These are phyloP conservation scores for Microtus richardsoni DNA, from an alignment of 2,113 vertebrate species.

Conservation along the genomic window DNA sequence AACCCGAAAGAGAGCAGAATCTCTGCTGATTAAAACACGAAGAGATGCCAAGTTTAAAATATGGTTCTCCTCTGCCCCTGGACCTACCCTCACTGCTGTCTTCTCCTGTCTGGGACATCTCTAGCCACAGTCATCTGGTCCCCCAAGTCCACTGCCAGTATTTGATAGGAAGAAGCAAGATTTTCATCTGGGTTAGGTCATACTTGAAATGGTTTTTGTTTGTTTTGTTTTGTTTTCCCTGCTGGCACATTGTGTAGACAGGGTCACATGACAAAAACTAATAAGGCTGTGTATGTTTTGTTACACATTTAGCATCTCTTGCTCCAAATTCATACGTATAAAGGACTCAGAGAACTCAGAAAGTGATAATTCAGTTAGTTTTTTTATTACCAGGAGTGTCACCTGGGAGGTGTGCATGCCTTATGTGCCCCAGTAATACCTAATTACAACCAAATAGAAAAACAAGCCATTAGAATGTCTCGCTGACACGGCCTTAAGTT, in stretches of 20 bases:
- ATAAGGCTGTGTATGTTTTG: not conserved
- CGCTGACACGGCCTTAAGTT: constrained; percentile 60
- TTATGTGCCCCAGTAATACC: constrained; percentile 30
- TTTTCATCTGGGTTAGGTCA: constrained; percentile 48
- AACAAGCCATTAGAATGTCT: constrained; percentile 55
- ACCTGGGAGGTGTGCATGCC: constrained; percentile 23
- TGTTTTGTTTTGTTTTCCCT: not conserved
- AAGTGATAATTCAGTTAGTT: not conserved
- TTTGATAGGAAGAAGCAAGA: not conserved
- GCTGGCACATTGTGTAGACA: not conserved
- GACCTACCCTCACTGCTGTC: not conserved
- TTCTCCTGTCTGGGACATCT: not conserved
- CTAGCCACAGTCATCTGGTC: constrained; percentile 2
- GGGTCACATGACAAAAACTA: not conserved
- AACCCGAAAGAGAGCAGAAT: constrained; percentile 33
- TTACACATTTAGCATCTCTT: constrained; percentile 53
- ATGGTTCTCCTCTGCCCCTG: constrained; percentile 25
- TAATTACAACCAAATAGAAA: constrained; percentile 39
- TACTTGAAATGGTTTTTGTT: constrained; percentile 31
- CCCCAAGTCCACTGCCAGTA: constrained; percentile 5
- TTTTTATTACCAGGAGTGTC: not conserved
- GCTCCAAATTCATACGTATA: constrained; percentile 46
- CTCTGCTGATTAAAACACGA: constrained; percentile 13
- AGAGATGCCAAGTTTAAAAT: constrained; percentile 59
- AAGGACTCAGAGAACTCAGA: constrained; percentile 49